Evolutionary conservation across 2,888 invertebrate genomes (phyloP).

Genomic region (Noctua comes): DNA sequence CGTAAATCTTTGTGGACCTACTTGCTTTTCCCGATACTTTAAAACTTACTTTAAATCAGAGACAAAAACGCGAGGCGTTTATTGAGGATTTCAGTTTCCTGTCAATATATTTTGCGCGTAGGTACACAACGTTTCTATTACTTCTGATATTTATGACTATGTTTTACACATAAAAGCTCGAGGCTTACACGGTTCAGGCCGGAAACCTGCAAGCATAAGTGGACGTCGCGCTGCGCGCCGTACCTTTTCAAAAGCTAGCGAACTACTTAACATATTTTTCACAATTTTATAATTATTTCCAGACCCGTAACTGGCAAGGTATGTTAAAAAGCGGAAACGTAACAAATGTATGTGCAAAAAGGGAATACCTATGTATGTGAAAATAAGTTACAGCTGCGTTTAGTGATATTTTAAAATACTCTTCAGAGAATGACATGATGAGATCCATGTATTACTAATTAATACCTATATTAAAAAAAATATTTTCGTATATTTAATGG

Average conservation of each 20-base stretch:
- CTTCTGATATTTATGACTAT: constrained; percentile 22
- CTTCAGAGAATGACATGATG: background rate
- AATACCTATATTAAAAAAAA: background rate
- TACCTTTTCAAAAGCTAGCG: constrained; percentile 14
- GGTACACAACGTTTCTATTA: background rate
- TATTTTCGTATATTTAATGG: background rate
- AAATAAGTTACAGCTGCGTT: background rate
- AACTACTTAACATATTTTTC: constrained; percentile 27
- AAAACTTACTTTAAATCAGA: constrained; percentile 20
- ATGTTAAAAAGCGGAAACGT: background rate
- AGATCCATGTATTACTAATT: background rate
- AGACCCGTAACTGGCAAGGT: background rate
- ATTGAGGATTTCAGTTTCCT: constrained; percentile 20
- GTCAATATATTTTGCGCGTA: background rate
- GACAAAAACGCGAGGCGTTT: constrained; percentile 9
- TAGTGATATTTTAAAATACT: background rate
- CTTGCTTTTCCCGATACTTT: constrained; percentile 15
- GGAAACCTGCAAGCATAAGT: constrained; percentile 33
- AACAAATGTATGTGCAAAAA: background rate
- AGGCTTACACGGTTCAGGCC: background rate
- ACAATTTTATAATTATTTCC: constrained; percentile 9
- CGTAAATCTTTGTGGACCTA: constrained; percentile 29
- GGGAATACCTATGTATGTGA: background rate
- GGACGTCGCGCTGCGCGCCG: background rate
- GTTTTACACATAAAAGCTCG: constrained; percentile 9